Conservation (phyloP, 2,888 invertebrate genomes). For the Microctonus aethiopoides region DNA sequence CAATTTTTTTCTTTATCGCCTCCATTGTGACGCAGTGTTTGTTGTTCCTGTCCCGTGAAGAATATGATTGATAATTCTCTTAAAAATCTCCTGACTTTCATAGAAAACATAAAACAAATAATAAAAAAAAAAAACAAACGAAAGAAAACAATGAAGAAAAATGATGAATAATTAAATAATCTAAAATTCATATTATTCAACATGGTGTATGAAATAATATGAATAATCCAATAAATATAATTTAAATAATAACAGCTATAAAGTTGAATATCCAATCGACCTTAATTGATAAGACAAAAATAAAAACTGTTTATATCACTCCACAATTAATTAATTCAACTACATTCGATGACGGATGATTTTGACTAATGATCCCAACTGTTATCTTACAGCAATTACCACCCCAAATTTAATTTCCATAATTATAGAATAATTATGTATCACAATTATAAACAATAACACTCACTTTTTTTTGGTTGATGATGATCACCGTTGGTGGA, state of each 20-base stretch:
- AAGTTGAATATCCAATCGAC: neutral
- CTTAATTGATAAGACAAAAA: constrained; percentile 15
- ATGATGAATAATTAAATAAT: neutral
- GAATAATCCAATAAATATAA: neutral
- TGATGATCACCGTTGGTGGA: constrained; percentile 45
- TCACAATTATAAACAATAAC: constrained; percentile 30
- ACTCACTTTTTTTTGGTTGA: constrained; percentile 53
- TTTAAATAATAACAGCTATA: neutral
- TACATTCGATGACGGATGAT: constrained; percentile 5
- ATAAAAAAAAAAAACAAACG: constrained; percentile 11
- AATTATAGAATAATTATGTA: neutral
- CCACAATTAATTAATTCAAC: neutral
- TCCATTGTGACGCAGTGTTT: constrained; percentile 69
- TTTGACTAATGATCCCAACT: neutral
- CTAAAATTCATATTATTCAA: neutral
- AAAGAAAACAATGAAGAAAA: constrained; percentile 10
- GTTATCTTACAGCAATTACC: neutral
- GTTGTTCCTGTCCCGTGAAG: constrained; percentile 26
- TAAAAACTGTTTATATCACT: constrained; percentile 14
- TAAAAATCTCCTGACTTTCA: constrained; percentile 27
- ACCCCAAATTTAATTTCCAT: neutral
- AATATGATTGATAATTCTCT: constrained; percentile 12
- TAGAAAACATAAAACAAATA: no score
- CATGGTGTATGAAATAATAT: neutral
- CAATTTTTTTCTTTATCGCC: constrained; percentile 82